Evolutionary conservation across 2,888 invertebrate species (phyloP), one percentile per base, ranked within the genome.

Genomic region (Zele albiditarsus): DNA sequence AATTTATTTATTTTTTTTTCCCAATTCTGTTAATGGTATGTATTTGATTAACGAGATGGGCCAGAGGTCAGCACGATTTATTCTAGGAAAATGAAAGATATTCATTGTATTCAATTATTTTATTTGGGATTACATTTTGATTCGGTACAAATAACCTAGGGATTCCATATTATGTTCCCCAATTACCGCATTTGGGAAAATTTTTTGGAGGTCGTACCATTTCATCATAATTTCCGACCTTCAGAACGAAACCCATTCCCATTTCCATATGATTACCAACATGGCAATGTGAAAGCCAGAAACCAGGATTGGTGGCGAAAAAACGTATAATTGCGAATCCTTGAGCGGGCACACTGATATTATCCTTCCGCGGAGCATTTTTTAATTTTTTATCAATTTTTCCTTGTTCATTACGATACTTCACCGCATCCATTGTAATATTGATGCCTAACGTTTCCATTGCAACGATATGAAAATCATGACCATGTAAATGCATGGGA

Each of bases 281-380:
- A 81, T 91, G 90, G 74, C 90, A 91, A 80, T 91, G 90, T 73
- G 90, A 86, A 60, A 91, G 81, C 90, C 90, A 90, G 75, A 86
- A 89, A 60, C 91, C 91, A 81, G 90, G 90, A 82, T 91, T 91
- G 33, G 85, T 77, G 10, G 91, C 90, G 25, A 83, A 73, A 74
- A 91, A 91, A 53, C 91, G 84, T 4, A 91, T 75, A 5, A 91
- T 85, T 0, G 88, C 85, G 75, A 88, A 91, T 16, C 91, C 91
- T 46, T 89, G 89, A 65, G 87, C 87, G 2, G 91, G 91, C 1
- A 91, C 88, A 53, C 88, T 87, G 20, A 91, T 83, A 0, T 90
- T 90, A 80, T 91, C 91, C 79, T 91, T 91, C 10, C 84, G 71
- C 1, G 90, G 87, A 1, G 90, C 87, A 69, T 80, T 76, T 14